phyloP scores from a whole-genome alignment of 2,888 invertebrate species.

The Hedychridium roseum region DNA sequence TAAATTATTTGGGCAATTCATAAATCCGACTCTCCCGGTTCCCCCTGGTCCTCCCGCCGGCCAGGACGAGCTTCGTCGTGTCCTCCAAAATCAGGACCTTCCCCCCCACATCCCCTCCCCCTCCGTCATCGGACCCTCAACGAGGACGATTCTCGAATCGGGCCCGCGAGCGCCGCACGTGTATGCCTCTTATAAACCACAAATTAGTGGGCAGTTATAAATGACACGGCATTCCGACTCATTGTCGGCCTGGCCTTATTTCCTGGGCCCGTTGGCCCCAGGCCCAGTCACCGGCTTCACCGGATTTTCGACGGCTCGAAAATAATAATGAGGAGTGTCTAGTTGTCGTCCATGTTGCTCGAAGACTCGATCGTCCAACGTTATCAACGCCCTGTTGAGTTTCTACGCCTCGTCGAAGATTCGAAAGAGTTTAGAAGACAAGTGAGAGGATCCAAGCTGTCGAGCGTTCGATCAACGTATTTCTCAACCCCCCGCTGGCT shows the following conservation, averaged over 20 bases:
- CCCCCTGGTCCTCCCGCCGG: background rate
- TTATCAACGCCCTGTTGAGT: no score
- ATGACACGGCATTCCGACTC: constrained; percentile 45
- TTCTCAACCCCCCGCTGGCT: no score
- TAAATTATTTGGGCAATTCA: constrained; percentile 64
- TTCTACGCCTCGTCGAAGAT: no score
- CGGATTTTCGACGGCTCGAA: constrained; percentile 11
- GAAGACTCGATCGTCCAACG: no score
- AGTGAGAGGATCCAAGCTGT: no score
- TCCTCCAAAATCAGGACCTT: background rate
- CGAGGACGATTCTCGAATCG: constrained; percentile 32
- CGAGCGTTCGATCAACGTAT: no score
- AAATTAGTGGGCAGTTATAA: constrained; percentile 60
- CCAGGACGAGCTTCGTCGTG: background rate
- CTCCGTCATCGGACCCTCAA: constrained; percentile 31
- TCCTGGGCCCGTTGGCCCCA: constrained; percentile 20
- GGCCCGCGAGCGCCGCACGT: constrained; percentile 32
- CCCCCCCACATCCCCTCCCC: background rate
- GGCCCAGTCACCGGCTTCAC: no score
- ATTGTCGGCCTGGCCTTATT: constrained; percentile 41
- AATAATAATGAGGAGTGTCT: no score
- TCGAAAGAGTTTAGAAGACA: no score
- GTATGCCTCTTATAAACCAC: constrained; percentile 44
- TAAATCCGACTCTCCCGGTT: constrained; percentile 52
- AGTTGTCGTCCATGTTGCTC: no score